Conservation (phyloP, 2,797 vertebrate genomes). For the Hoplostethus mediterraneus region DNA sequence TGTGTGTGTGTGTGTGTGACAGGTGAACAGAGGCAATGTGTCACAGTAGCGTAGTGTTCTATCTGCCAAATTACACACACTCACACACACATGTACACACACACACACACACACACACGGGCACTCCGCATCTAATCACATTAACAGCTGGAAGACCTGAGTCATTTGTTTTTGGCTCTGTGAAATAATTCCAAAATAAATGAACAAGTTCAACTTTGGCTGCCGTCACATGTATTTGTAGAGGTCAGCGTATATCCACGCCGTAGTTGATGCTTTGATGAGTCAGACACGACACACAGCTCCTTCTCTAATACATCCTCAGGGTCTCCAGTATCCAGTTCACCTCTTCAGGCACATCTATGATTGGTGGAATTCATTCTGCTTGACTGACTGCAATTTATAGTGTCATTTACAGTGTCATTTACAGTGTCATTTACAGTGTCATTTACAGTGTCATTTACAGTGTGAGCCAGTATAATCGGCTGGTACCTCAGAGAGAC, state of each 20-base stretch:
- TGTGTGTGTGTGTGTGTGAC: conserved; percentile 44
- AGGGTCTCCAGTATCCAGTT: no score
- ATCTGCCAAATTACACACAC: conserved; percentile 47
- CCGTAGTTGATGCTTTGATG: not conserved
- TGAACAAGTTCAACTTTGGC: not conserved
- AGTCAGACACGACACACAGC: no score
- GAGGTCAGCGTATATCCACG: not conserved
- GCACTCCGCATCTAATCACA: conserved; percentile 4
- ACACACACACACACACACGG: conserved; percentile 13
- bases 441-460: no score
- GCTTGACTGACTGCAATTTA: no score
- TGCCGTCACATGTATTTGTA: no score
- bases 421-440: no score
- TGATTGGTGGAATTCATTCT: no score
- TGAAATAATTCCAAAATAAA: not conserved
- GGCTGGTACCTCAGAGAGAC: no score
- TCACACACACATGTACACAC: conserved; percentile 9
- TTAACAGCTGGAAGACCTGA: conserved; percentile 10
- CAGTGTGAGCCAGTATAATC: no score
- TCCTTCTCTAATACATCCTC: no score
- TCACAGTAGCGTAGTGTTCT: conserved; percentile 45
- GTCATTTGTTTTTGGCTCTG: conserved; percentile 4
- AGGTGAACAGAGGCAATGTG: conserved; percentile 62
- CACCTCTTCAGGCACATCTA: no score
- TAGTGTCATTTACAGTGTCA: no score